Percentiles rank a stretch among this genome's conserved stretches.
These are phyloP conservation scores for Meandrusa payeni DNA, from an alignment of 2,888 invertebrate genomes.

Conservation along the genomic window DNA sequence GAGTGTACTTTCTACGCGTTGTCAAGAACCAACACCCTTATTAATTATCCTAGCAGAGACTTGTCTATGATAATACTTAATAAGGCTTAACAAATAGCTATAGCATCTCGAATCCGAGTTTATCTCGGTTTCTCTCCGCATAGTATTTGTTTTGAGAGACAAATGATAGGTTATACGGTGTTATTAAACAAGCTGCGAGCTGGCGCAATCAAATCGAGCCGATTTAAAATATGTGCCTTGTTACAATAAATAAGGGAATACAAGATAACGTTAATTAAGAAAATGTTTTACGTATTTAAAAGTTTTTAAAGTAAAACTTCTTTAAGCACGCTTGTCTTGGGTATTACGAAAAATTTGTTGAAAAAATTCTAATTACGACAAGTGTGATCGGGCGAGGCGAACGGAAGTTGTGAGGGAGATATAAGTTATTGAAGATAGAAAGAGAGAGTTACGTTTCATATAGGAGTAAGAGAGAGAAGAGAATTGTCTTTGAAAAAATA, in stretches of 20 bases:
- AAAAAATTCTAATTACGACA: too few species aligned
- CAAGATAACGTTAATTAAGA: too few species aligned
- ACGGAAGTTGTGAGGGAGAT: too few species aligned
- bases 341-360: too few species aligned
- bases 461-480: too few species aligned
- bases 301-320: too few species aligned
- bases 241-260: neutral
- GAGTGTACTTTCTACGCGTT: constrained; percentile 24
- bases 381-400: too few species aligned
- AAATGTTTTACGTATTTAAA: too few species aligned
- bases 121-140: constrained; percentile 25
- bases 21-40: constrained; percentile 23
- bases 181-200: constrained; percentile 17
- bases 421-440: too few species aligned
- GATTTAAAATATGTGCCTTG: constrained; percentile 11
- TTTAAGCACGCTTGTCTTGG: too few species aligned
- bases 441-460: too few species aligned
- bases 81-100: constrained; percentile 37
- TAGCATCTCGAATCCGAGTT: constrained; percentile 28
- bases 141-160: constrained; percentile 26
- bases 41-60: constrained; percentile 26
- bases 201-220: neutral
- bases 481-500: too few species aligned
- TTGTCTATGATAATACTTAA: constrained; percentile 36
- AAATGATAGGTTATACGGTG: constrained; percentile 21